Base-by-base conservation (phyloP, 2,113 vertebrate genomes). In the Colossoma macropomum region DNA sequence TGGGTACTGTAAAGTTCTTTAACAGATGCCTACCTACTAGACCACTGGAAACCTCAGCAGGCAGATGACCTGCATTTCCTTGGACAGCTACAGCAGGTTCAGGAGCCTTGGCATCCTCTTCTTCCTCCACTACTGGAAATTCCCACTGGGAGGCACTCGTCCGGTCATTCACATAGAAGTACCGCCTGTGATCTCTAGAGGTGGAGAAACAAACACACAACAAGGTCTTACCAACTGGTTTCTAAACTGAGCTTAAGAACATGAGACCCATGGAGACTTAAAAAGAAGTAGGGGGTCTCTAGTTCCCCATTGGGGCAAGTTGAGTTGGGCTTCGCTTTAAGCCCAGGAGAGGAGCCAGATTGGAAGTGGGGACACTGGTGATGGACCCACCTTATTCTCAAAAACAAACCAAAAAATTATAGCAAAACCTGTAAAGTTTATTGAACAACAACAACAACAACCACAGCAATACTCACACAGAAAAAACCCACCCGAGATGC, bases 141-240 rank as follows among this genome's bases (percentile, higher is more conserved):
- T 99, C 98, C 98, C 98, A 99, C 70, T 99, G 97, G 38, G 98
- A 99, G 87, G 96, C 95, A 92, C 93, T 96, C 56, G 96, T 97
- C 90, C 95, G 96, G 90, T 99, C 97, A 88, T 98, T 97, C 95
- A 98, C 96, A 95, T 99, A 99, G 96, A 99, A 99, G 96, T 99
- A 99, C 77, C 97, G 97, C 93, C 97, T 98, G 96, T 99, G 97
- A 93, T 99, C 97, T 97, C 98, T 99, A 96, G 91, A 98, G 92
- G 95, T 95, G 96, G 96, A 94, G 96, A 93, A 96, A 99, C 93
- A 99, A 94, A 98, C 93, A 98, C 95, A 94, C 85, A 91, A 85
- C 85, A 84, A 60, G 84, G 89, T 94, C 88, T 95, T 89, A 95
- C 84, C 25, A 50, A 27, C 84, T 56, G 81, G 72, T 50, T 90